Base-by-base conservation (phyloP, 2,113 vertebrate species). In the Chaetodon auriga region DNA sequence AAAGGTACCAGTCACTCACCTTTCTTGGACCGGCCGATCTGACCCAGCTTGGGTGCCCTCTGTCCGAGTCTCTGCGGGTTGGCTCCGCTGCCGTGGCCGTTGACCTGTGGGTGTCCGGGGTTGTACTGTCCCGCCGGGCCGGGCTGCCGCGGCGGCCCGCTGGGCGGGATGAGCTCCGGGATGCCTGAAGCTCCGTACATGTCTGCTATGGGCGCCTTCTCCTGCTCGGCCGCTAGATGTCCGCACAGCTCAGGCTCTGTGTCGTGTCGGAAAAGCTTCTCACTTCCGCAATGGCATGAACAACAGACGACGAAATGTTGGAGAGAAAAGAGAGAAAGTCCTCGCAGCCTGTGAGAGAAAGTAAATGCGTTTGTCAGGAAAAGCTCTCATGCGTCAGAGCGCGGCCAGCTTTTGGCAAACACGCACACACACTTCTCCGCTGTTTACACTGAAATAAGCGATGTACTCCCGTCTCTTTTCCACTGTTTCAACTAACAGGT, bases 21-120 rank as follows among this genome's bases (percentile, higher is more conserved):
- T 95, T 95, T 95, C 87, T 92, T 95, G 68, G 95, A 88, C 6
- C 95, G 94, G 0, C 95, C 95, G 10, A 96, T 96, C 90, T 95
- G 94, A 4, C 95, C 95, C 64, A 96, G 94, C 49, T 96, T 96
- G 6, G 95, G 95, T 0, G 95, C 94, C 64, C 95, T 90, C 86
- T 95, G 94, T 0, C 92, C 93, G 0, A 94, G 90, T 1, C 94
- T 93, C 86, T 94, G 93, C 0, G 90, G 94, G 69, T 92, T 94
- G 7, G 80, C 13, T 12, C 69, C 83, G 0, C 71, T 86, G 15
- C 74, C 86, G 16, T 89, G 81, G 4, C 82, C 87, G 82, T 84
- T 80, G n/a, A 81, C 92, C 78, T 88, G 93, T 3, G 83, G 92
- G 80, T 90, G 93, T 36, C 91, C 91, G 15, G 91, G 88, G 91